Percentiles rank a stretch among this genome's conserved stretches.
Evolutionary conservation across 2,113 vertebrate species (phyloP).

Genomic region (Callipepla squamata): DNA sequence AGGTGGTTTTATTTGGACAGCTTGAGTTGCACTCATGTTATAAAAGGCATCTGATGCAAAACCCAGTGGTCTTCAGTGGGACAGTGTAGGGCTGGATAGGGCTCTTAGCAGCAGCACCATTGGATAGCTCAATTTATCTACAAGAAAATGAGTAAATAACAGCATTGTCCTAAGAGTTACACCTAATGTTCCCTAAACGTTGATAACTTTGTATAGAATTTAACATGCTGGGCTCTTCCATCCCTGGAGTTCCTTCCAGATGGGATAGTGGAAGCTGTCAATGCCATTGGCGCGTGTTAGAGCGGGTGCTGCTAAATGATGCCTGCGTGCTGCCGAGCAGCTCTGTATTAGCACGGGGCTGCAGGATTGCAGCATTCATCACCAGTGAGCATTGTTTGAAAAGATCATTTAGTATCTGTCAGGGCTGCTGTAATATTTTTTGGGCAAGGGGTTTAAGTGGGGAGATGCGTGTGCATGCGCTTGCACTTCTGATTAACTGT

Average conservation of each 20-base stretch:
- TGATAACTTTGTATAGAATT: not conserved
- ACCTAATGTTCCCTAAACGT: not conserved
- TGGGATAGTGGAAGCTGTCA: not conserved
- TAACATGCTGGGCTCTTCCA: not conserved
- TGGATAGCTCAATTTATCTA: not conserved
- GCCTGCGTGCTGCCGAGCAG: not conserved
- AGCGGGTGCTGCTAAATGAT: not conserved
- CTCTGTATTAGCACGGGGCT: slow-evolving; percentile 40
- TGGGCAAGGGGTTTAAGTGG: slow-evolving; percentile 26
- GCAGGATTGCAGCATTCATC: slow-evolving; percentile 16
- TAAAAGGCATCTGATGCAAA: not conserved
- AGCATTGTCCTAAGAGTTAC: not conserved
- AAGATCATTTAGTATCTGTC: slow-evolving; percentile 65
- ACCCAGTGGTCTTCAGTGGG: not conserved
- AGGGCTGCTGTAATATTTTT: slow-evolving; percentile 29
- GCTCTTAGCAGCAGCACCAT: not conserved
- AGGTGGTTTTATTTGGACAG: not conserved
- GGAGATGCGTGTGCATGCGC: not conserved
- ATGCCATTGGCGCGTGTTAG: not conserved
- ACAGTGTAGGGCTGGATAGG: rapidly evolving
- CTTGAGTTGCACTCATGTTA: not conserved
- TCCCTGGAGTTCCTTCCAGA: slow-evolving; percentile 22
- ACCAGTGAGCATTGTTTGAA: slow-evolving; percentile 13
- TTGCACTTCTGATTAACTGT: slow-evolving; percentile 52
- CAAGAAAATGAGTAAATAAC: slow-evolving; percentile 39